These are phyloP conservation scores for Papilio helenus DNA, from an alignment of 1,140 invertebrate genomes.

Conservation along the genomic window DNA sequence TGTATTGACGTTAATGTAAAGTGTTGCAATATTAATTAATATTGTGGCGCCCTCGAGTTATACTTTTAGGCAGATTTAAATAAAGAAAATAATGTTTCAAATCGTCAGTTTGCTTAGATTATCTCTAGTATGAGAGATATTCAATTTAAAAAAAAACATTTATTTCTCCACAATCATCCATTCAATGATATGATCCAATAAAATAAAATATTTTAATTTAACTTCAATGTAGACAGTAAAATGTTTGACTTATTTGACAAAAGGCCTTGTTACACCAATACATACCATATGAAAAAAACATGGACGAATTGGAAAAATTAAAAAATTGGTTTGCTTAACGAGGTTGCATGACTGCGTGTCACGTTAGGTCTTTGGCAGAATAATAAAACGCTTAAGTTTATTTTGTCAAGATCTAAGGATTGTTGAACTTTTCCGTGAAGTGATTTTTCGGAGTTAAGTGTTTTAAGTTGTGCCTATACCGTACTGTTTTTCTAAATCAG, in stretches of 20 bases:
- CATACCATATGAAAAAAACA: slow-evolving; percentile 26
- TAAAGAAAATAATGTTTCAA: no score
- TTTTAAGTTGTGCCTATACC: slow-evolving; percentile 51
- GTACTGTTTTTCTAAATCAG: slow-evolving; percentile 47
- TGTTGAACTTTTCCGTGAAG: slow-evolving; percentile 55
- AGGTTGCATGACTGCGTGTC: slow-evolving; percentile 82
- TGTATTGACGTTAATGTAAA: no score
- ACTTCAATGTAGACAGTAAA: background rate
- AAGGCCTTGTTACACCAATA: slow-evolving; percentile 19
- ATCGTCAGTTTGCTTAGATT: no score
- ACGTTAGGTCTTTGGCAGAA: slow-evolving; percentile 77
- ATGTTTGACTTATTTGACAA: background rate
- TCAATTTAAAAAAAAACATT: no score
- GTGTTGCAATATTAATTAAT: no score
- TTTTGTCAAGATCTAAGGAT: slow-evolving; percentile 63
- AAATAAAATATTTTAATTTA: no score
- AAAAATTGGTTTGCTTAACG: slow-evolving; percentile 59
- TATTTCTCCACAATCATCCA: no score
- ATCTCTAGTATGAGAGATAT: no score
- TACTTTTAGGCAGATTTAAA: no score
- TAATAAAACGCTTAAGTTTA: slow-evolving; percentile 74
- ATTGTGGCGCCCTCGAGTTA: no score
- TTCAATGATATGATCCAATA: no score
- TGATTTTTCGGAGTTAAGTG: slow-evolving; percentile 59
- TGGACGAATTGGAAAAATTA: slow-evolving; percentile 55